These are phyloP conservation scores for Drosophila lacicola DNA, from an alignment of 2,888 invertebrate genomes.

Conservation along the genomic window DNA sequence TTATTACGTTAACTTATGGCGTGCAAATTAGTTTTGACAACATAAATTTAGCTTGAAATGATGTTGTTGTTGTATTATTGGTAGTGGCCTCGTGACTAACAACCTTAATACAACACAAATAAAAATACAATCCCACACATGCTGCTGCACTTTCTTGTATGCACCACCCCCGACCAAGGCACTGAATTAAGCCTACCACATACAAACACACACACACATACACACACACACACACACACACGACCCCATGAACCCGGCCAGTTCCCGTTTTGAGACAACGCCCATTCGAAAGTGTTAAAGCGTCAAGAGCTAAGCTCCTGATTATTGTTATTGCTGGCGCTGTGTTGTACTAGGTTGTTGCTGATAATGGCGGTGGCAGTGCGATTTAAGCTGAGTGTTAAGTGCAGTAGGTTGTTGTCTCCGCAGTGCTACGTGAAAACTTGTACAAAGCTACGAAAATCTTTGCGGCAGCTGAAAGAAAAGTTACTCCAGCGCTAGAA, in stretches of 20 bases:
- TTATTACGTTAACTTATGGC: not conserved
- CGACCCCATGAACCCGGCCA: no score
- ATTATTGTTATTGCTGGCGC: slow-evolving; percentile 24
- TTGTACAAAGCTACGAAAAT: slow-evolving; percentile 51
- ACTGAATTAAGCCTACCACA: slow-evolving; percentile 31
- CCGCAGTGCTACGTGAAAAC: slow-evolving; percentile 9
- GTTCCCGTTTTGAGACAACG: not conserved
- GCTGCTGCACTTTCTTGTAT: slow-evolving; percentile 8
- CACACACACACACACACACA: not conserved
- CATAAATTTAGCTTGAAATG: slow-evolving; percentile 6
- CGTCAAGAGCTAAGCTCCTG: slow-evolving; percentile 33
- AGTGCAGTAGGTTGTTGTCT: slow-evolving; percentile 32
- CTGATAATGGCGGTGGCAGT: slow-evolving; percentile 54
- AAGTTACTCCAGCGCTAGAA: slow-evolving; percentile 39
- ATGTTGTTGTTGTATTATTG: slow-evolving; percentile 12
- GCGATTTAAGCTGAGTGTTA: slow-evolving; percentile 48
- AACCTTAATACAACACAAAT: slow-evolving; percentile 1
- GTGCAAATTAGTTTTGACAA: slow-evolving; percentile 1
- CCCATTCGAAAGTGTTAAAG: slow-evolving; percentile 26
- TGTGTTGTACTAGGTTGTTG: slow-evolving; percentile 24
- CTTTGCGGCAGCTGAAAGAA: slow-evolving; percentile 29
- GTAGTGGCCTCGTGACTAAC: slow-evolving; percentile 3
- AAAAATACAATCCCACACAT: slow-evolving; percentile 1
- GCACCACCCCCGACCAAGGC: slow-evolving; percentile 21
- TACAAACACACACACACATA: not conserved